These are phyloP conservation scores for Pollenia amentaria DNA, from an alignment of 2,888 invertebrate genomes.

Conservation along the genomic window DNA sequence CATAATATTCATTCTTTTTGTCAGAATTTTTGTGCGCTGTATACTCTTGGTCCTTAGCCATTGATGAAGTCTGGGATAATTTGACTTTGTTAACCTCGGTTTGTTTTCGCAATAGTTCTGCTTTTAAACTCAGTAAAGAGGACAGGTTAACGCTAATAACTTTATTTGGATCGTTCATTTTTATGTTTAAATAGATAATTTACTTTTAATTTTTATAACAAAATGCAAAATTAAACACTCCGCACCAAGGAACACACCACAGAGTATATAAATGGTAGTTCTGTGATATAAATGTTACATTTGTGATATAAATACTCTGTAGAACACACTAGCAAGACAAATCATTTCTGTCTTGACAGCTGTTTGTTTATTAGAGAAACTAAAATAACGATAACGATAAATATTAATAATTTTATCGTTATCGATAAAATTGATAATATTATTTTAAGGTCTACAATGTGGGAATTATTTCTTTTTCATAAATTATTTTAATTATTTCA, in stretches of 20 bases:
- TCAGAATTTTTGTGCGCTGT: conserved; percentile 82
- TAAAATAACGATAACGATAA: background rate
- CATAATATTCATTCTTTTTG: background rate
- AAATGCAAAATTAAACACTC: background rate
- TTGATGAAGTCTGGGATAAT: conserved; percentile 85
- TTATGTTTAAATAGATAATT: background rate
- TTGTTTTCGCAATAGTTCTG: conserved; percentile 94
- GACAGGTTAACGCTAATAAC: conserved; percentile 84
- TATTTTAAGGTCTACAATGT: too few species aligned
- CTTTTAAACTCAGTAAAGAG: conserved; percentile 92
- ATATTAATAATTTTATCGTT: too few species aligned
- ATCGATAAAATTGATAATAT: too few species aligned
- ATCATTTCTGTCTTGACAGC: conserved; percentile 14
- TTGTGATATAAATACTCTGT: too few species aligned
- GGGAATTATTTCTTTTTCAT: too few species aligned
- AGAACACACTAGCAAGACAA: background rate
- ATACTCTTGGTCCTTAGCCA: conserved; percentile 81
- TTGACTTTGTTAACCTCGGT: conserved; percentile 91
- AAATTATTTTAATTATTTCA: too few species aligned
- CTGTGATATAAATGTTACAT: too few species aligned
- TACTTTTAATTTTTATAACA: background rate
- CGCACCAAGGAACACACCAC: background rate
- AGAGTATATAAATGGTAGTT: too few species aligned
- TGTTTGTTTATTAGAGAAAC: conserved; percentile 10
- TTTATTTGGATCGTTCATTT: conserved; percentile 84